phyloP scores from a whole-genome alignment of 2,797 vertebrate genomes.

The Capromys pilorides region DNA sequence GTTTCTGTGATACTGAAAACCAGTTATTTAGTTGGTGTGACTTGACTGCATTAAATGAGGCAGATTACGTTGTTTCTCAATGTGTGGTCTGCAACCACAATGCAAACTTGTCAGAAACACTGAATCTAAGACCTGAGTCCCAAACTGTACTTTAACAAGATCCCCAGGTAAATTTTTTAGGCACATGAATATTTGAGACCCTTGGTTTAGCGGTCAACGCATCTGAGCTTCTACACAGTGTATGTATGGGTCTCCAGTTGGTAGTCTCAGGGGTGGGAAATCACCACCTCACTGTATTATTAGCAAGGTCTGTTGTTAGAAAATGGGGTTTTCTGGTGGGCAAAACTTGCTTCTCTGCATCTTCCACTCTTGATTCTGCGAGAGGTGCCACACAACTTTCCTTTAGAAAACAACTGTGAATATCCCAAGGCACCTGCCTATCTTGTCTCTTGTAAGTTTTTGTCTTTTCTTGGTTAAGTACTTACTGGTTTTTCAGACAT shows the following conservation, averaged over 20 bases:
- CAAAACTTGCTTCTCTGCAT: background rate
- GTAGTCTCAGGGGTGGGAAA: background rate
- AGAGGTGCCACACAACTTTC: background rate
- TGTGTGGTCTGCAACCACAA: background rate
- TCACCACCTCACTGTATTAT: background rate
- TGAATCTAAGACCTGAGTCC: background rate
- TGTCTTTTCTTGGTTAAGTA: constrained; percentile 20
- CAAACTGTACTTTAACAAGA: background rate
- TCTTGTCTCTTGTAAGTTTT: background rate
- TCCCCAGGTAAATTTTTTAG: background rate
- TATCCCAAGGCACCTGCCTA: background rate
- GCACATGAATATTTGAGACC: background rate
- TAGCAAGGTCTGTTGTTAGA: background rate
- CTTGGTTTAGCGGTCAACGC: background rate
- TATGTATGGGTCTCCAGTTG: background rate
- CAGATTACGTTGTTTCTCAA: background rate
- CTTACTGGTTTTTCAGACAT: constrained; percentile 22
- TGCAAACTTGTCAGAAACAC: background rate
- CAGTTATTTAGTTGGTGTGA: background rate
- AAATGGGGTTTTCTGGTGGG: background rate
- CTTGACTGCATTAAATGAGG: constrained; percentile 7
- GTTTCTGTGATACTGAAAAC: constrained; percentile 32
- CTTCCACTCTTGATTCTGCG: background rate
- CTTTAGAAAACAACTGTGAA: background rate
- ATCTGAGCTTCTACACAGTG: background rate